phyloP scores from a whole-genome alignment of 2,888 invertebrate genomes.

The Dysmachus trigonus region DNA sequence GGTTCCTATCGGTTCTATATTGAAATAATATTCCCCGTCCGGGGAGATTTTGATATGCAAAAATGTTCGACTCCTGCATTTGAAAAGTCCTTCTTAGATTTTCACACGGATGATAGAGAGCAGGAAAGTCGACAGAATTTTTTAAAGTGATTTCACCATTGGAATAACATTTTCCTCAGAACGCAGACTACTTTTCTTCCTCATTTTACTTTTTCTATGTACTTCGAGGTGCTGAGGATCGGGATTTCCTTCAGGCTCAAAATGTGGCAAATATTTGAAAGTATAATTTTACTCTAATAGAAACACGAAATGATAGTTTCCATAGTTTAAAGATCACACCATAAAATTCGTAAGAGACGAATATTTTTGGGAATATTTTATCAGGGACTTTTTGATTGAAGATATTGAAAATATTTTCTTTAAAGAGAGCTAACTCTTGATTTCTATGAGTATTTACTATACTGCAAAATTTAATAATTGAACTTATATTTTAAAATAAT shows the following conservation, averaged over 20 bases:
- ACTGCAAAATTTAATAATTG: no score
- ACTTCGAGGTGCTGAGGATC: not conserved
- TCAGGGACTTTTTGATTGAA: no score
- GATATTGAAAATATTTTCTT: no score
- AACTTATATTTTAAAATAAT: no score
- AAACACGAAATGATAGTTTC: not conserved
- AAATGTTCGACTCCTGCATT: not conserved
- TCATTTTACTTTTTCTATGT: no score
- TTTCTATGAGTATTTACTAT: no score
- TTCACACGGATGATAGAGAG: not conserved
- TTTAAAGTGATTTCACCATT: not conserved
- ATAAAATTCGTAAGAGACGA: not conserved
- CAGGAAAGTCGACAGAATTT: not conserved
- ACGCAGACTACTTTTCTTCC: not conserved
- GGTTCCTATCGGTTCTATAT: constrained; percentile 2
- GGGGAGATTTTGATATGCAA: not conserved
- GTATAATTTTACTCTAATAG: not conserved
- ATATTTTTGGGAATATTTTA: no score
- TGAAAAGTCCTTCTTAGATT: not conserved
- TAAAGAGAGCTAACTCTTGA: no score
- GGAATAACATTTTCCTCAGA: not conserved
- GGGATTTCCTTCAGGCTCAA: not conserved
- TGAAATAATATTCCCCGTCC: constrained; percentile 1
- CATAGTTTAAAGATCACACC: not conserved
- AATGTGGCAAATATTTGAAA: not conserved